These are phyloP conservation scores for Lacerta viridis DNA, from an alignment of 2,797 vertebrate species.

Conservation along the genomic window DNA sequence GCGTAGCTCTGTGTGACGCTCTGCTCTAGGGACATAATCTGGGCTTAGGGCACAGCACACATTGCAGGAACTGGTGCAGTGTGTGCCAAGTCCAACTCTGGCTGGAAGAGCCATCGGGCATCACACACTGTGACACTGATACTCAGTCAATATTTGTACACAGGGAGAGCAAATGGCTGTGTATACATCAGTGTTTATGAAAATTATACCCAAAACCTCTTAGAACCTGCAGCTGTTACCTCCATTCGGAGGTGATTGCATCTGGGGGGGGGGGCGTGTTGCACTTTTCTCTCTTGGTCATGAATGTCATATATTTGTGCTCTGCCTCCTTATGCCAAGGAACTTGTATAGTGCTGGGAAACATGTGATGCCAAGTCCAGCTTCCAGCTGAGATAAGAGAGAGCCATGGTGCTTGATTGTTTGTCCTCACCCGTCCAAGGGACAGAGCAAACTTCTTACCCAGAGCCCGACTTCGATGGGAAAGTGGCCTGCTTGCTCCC, in stretches of 20 bases:
- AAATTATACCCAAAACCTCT: neutral
- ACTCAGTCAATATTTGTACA: neutral
- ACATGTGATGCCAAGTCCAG: neutral
- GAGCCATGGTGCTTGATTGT: neutral
- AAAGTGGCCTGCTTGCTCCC: slow-evolving; percentile 1
- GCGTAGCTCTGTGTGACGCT: neutral
- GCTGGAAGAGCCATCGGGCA: fast-evolving
- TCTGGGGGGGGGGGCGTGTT: neutral
- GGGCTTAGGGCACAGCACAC: neutral
- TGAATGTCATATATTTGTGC: neutral
- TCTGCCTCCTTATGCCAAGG: neutral
- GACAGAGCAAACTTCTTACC: neutral
- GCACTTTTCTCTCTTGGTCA: neutral
- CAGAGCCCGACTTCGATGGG: neutral
- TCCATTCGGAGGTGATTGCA: slow-evolving; percentile 5
- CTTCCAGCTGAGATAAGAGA: neutral
- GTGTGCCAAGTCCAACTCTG: neutral
- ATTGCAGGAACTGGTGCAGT: neutral
- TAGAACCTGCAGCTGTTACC: neutral
- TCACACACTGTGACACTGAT: neutral
- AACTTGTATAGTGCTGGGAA: fast-evolving
- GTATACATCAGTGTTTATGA: neutral
- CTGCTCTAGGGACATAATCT: neutral
- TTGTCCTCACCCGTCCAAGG: neutral
- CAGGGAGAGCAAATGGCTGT: neutral